Base-by-base conservation (phyloP, 2,113 vertebrate species). In the Carlito syrichta region DNA sequence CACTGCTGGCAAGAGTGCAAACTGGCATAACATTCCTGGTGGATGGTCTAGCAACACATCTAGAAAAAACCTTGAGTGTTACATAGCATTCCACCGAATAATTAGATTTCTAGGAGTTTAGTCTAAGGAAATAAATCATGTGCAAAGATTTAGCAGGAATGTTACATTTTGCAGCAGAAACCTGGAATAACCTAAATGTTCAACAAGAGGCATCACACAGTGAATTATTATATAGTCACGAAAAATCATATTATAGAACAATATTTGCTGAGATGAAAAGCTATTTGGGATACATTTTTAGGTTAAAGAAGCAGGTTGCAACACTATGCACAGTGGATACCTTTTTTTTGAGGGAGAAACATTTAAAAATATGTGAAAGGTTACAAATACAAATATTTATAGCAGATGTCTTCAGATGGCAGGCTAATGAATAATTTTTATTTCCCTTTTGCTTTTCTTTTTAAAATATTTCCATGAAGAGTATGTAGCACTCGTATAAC, bases 71-170 rank as follows among this genome's bases (percentile, higher is more conserved):
- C 11, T 81, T 11, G 85, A 91, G 40, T 38, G 30, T 85, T 43
- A 85, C 8, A 35, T 83, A 74, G 71, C 2, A 56, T 95, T 89
- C 73, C 58, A 58, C 35, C 69, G 32, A 66, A 32, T 74, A 92
- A 92, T 97, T 96, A 84, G 56, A 87, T 94, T 95, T 92, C 76
- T 50, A 92, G 85, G 62, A 54, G 38, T 62, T 87, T 73, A 77
- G 52, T 71, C 45, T 66, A 86, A 89, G 68, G 81, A 92, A 87
- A 54, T 89, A 96, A 91, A 79, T 87, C 78, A 91, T 8, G 23
- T 66, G 19, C n/a, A 25, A 85, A 82, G 54, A 78, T 73, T 90
- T 81, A 90, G 45, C 48, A 84, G 63, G 3, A n/a, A 50, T 16
- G 19, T 82, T 40, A 84, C 54, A 69, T 66, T 89, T 89, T 54